Percentiles rank a stretch among this genome's conserved stretches.
Evolutionary conservation across 1,140 invertebrate genomes (phyloP).

Genomic region (Drosophila mojavensis): DNA sequence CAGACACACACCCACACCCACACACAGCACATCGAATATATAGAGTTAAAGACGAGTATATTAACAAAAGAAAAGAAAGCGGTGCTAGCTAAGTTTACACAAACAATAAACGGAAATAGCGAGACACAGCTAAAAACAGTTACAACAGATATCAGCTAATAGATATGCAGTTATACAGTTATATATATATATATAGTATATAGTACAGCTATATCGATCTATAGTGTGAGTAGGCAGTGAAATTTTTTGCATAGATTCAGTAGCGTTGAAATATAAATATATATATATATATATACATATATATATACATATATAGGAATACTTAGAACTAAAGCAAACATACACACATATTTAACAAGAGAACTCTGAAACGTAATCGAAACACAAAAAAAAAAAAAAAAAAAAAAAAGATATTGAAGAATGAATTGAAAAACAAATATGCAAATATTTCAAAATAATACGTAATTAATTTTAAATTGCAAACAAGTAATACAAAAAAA

Average conservation of each 20-base stretch:
- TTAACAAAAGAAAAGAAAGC: constrained; percentile 57
- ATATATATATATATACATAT: constrained; percentile 13
- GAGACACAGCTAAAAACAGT: constrained; percentile 7
- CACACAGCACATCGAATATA: constrained; percentile 12
- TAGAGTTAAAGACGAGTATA: constrained; percentile 40
- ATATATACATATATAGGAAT: too few relatives aligned
- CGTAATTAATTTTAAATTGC: constrained; percentile 75
- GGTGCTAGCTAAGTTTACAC: constrained; percentile 70
- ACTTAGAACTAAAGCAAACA: too few relatives aligned
- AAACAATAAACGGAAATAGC: constrained; percentile 29
- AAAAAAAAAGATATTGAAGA: constrained; percentile 5
- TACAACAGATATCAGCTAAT: constrained; percentile 19
- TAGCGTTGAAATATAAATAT: constrained; percentile 27
- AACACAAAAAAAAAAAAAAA: not conserved
- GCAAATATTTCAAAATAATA: constrained; percentile 40
- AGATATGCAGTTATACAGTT: constrained; percentile 12
- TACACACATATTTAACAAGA: too few relatives aligned
- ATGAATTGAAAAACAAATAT: constrained; percentile 22
- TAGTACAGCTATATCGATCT: not conserved
- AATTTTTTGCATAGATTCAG: constrained; percentile 67
- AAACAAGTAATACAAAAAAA: constrained; percentile 7
- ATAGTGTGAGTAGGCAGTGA: constrained; percentile 55
- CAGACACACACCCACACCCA: constrained; percentile 5
- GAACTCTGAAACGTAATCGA: constrained; percentile 6
- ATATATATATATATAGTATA: too few relatives aligned